These are phyloP conservation scores for Leiothrix lutea DNA, from an alignment of 2,113 vertebrate genomes.

Conservation along the genomic window DNA sequence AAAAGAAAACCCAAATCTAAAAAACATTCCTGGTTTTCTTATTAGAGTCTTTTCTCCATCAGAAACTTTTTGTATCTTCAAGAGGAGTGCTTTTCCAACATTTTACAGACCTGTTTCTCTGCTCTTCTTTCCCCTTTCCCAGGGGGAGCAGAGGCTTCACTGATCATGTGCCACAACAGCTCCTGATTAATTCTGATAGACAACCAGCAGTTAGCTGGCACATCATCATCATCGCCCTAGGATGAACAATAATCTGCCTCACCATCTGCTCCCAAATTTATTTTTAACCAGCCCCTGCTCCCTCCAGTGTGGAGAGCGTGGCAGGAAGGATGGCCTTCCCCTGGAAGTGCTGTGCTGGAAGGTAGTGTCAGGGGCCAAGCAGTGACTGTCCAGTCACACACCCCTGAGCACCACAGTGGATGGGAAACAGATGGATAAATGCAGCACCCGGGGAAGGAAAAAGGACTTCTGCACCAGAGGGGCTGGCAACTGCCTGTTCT, in stretches of 20 bases:
- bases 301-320: accelerated
- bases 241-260: constrained; percentile 47
- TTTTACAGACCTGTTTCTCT: not conserved
- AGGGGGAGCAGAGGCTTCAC: not conserved
- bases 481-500: not conserved
- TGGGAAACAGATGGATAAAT: not conserved
- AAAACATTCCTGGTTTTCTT: not conserved
- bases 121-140: not conserved
- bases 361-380: not conserved
- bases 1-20: not conserved
- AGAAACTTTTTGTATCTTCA: not conserved
- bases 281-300: constrained; percentile 56
- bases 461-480: not conserved
- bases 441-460: not conserved
- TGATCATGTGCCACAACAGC: constrained; percentile 9
- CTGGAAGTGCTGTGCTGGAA: not conserved
- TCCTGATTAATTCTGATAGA: constrained; percentile 65
- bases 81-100: not conserved
- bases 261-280: constrained; percentile 73
- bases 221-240: constrained; percentile 38
- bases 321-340: not conserved
- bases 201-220: constrained; percentile 59
- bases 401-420: not conserved
- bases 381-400: accelerated
- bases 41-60: not conserved